These are phyloP conservation scores for Otolemur garnettii DNA, from an alignment of 2,113 vertebrate species.

Conservation along the genomic window DNA sequence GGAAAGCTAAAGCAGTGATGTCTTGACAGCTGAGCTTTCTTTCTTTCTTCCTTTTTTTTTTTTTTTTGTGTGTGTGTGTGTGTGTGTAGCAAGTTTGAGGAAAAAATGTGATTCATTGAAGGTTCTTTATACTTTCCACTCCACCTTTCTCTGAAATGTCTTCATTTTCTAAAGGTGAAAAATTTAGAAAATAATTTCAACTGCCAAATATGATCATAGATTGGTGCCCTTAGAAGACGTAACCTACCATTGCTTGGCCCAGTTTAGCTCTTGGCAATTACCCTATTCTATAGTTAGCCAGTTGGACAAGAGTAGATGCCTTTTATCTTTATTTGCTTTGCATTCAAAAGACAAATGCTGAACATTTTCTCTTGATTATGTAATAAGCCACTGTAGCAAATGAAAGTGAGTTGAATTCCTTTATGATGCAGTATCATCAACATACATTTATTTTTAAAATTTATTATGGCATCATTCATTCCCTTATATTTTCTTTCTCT, in stretches of 20 bases:
- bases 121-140: constrained; percentile 27
- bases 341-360: not conserved
- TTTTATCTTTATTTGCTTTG: constrained; percentile 41
- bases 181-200: not conserved
- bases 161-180: constrained; percentile 29
- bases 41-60: not conserved
- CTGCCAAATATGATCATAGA: not conserved
- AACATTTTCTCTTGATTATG: constrained; percentile 3
- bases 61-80: not conserved
- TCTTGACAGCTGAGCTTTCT: constrained; percentile 32
- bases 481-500: too few relatives aligned
- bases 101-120: not conserved
- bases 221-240: not conserved
- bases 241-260: not conserved
- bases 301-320: not conserved
- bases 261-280: not conserved
- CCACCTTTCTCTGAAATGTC: not conserved
- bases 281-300: constrained; percentile 7
- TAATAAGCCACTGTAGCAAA: constrained; percentile 35
- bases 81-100: not conserved
- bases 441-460: constrained; percentile 1
- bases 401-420: constrained; percentile 51
- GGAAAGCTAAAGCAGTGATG: constrained; percentile 44
- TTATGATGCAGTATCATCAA: not conserved
- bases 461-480: too few relatives aligned